Base-by-base conservation (phyloP, 35 echinoderm and acorn worm genomes). In the Hemicentrotus pulcherrimus region DNA sequence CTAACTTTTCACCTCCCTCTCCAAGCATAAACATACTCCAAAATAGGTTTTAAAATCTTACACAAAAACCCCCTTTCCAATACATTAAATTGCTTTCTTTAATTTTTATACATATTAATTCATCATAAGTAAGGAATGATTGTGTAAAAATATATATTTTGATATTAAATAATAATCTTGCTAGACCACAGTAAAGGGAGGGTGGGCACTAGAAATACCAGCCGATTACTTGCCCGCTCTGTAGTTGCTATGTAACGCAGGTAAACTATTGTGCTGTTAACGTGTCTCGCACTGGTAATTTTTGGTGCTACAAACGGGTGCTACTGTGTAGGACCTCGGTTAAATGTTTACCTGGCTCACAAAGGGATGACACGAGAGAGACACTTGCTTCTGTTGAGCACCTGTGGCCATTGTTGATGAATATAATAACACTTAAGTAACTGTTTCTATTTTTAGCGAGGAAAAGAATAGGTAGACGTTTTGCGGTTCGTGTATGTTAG, bases 201-300 rank as follows among this genome's bases (percentile, higher is more conserved):
- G 88, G 32, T 90, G 19, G 2, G 19, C 88, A 24, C 12, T 90
- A 45, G 12, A 45, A 31, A 33, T 90, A 90, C 12, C 88, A 90
- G 88, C 88, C 88, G 32, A 33, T 90, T 90, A 90, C 46, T 0
- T 31, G 16, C 9, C 88, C 16, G 88, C 88, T 90, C 88, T 33
- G 32, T 90, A 90, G 88, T 90, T 90, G 88, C 88, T 90, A 90
- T 30, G 88, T 30, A n/a, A 90, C 88, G 32, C 32, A 15, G 9
- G 88, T 90, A 90, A 90, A 90, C 88, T 90, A 90, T 90, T 90
- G 88, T 90, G 32, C 88, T 13, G 19, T 31, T 35, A 90, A 45
- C 6, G 88, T 90, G 88, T 90, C 32, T 19, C 32, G n/a, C 32
- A 47, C 32, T 22, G 46, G 88, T 90, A 90, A 90, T 90, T 90